Conservation (phyloP, 2,797 vertebrate genomes). For the Peromyscus attwateri region DNA sequence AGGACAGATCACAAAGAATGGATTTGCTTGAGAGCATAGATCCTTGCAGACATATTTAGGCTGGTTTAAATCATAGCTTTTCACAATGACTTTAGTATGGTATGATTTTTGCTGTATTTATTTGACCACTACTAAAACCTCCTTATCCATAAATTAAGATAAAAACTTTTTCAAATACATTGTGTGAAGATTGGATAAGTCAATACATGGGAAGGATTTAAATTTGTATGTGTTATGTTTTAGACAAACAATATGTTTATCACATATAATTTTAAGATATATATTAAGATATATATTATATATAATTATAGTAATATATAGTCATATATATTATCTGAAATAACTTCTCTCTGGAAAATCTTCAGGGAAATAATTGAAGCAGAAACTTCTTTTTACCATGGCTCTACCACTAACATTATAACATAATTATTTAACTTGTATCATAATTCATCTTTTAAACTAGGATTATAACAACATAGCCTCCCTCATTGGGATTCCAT, state of each 20-base stretch:
- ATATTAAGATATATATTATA: neutral
- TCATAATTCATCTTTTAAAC: neutral
- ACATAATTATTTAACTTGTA: neutral
- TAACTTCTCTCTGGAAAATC: neutral
- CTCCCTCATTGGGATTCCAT: neutral
- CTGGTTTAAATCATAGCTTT: neutral
- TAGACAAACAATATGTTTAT: neutral
- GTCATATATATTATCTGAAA: neutral
- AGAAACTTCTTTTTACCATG: neutral
- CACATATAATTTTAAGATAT: constrained; percentile 8
- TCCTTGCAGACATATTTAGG: neutral
- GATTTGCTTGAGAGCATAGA: neutral
- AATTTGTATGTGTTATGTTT: neutral
- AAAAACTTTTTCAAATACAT: neutral
- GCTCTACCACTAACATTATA: neutral
- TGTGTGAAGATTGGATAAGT: neutral
- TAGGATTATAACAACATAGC: neutral
- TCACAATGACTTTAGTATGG: neutral
- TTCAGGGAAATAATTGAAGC: neutral
- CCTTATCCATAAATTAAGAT: neutral
- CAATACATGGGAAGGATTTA: neutral
- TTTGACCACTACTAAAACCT: neutral
- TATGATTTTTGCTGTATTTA: neutral
- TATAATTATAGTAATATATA: neutral
- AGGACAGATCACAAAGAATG: neutral